Evolutionary conservation across 1,140 invertebrate species (phyloP), one percentile per base, ranked within the genome.

Genomic region (Pissodes strobi): DNA sequence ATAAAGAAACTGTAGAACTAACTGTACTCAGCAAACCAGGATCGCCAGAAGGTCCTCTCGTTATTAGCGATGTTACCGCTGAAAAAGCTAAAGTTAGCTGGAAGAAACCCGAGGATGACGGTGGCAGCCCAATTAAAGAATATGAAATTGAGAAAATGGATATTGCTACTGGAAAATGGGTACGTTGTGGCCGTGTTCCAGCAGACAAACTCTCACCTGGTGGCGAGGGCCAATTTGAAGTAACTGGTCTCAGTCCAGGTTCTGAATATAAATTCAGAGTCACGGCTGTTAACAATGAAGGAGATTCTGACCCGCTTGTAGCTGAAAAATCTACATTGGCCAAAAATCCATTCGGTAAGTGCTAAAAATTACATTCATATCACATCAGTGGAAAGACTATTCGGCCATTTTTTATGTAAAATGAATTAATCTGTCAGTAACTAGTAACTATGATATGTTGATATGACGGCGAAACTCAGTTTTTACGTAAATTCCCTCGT

Each of bases 61-160:
- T 93, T 74, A 91, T 97, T 2, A 84, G 85, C 5, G 91, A 95
- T 74, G 86, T 97, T 0, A 91, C 91, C 19, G 92, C 93, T 43
- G 90, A 90, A 61, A 89, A 90, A 27, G 93, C 93, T 74, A 97
- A 97, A 72, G 81, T 99, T 1, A 88, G 92, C 72, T 99, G 97
- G 97, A 89, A 95, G 62, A 95, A 96, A 76, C 97, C 97, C 18
- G 94, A 97, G 74, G 97, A 99, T 77, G 97, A 99, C 81, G 98
- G 98, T 72, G 98, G 98, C 23, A 90, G 94, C 75, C 95, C 95
- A 5, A 86, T 99, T n/a, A 90, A 90, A 38, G 93, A 94, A 15
- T 99, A 99, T 77, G 87, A 95, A 51, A 90, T 99, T 5, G 97
- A 99, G 79, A 99, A 99, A 79, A 82, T 97, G 41, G 97, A 99